These are phyloP conservation scores for Emesis castigata DNA, from an alignment of 2,888 invertebrate genomes.

Conservation along the genomic window DNA sequence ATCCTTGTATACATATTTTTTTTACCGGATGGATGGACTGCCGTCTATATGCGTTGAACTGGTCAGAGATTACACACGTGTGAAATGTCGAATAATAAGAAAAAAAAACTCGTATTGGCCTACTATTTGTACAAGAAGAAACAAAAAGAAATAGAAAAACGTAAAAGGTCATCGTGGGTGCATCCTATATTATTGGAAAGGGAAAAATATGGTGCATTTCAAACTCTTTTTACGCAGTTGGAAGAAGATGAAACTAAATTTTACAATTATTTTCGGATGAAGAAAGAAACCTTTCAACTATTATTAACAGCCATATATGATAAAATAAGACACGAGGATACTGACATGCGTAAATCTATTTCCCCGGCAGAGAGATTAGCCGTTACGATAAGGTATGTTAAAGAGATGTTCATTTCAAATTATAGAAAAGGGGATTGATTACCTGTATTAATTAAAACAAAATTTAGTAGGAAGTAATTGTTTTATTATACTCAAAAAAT, in stretches of 20 bases:
- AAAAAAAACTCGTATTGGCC: constrained; percentile 60
- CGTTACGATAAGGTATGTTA: constrained; percentile 46
- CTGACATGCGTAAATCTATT: constrained; percentile 65
- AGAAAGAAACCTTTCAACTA: constrained; percentile 59
- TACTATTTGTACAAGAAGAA: constrained; percentile 67
- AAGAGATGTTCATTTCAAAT: constrained; percentile 30
- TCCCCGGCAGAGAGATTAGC: constrained; percentile 61
- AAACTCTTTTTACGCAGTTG: no score
- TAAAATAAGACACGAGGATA: constrained; percentile 62
- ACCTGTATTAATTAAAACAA: constrained; percentile 53
- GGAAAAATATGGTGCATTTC: constrained; percentile 56
- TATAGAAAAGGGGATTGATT: not conserved
- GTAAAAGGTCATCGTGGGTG: constrained; percentile 67
- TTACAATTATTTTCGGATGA: constrained; percentile 29
- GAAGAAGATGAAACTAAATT: no score
- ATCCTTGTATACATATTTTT: constrained; percentile 52
- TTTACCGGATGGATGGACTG: constrained; percentile 57
- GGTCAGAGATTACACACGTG: constrained; percentile 52
- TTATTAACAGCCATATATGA: constrained; percentile 59
- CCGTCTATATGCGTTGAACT: constrained; percentile 57
- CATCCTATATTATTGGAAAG: constrained; percentile 69
- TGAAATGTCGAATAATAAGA: constrained; percentile 61
- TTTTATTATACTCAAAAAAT: not conserved
- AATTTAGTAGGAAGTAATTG: constrained; percentile 61
- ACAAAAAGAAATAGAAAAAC: constrained; percentile 66